phyloP scores from a whole-genome alignment of 2,888 invertebrate species.

The Meteorus cinctellus region DNA sequence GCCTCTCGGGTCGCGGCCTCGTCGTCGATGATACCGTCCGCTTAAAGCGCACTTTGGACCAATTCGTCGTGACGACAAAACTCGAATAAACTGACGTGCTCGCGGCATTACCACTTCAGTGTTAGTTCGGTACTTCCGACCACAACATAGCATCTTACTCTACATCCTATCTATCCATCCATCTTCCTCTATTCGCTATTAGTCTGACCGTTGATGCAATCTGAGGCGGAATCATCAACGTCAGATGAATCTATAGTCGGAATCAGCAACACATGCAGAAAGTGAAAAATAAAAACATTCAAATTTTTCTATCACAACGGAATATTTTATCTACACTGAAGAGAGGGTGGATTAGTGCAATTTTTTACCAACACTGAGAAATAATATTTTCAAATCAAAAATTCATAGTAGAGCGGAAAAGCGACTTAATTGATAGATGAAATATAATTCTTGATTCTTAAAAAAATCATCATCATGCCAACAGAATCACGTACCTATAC shows the following conservation, averaged over 20 bases:
- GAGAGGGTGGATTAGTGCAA: neutral
- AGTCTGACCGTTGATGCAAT: neutral
- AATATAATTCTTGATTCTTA: conserved; percentile 12
- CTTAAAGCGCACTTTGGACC: conserved; percentile 69
- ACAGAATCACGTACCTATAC: conserved; percentile 68
- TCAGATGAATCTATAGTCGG: conserved; percentile 45
- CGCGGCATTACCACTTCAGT: conserved; percentile 66
- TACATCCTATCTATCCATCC: conserved; percentile 26
- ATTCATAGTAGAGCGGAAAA: neutral
- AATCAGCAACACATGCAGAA: conserved; percentile 13
- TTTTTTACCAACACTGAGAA: neutral
- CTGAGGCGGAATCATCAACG: neutral
- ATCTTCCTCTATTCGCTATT: neutral
- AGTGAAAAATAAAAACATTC: conserved; percentile 37
- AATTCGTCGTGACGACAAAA: conserved; percentile 61
- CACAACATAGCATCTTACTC: conserved; percentile 57
- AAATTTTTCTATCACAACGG: neutral
- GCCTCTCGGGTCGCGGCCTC: conserved; percentile 62
- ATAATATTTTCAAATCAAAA: neutral
- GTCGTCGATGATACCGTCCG: conserved; percentile 61
- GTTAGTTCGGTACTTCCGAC: conserved; percentile 65
- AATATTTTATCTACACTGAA: neutral
- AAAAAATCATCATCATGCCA: conserved; percentile 57
- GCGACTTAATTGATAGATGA: conserved; percentile 36
- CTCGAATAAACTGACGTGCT: conserved; percentile 67